A percentile compares a stretch with the other conserved stretches of the same genome.
These are phyloP conservation scores for Andrena bicolor DNA, from an alignment of 2,888 invertebrate genomes.

Conservation along the genomic window DNA sequence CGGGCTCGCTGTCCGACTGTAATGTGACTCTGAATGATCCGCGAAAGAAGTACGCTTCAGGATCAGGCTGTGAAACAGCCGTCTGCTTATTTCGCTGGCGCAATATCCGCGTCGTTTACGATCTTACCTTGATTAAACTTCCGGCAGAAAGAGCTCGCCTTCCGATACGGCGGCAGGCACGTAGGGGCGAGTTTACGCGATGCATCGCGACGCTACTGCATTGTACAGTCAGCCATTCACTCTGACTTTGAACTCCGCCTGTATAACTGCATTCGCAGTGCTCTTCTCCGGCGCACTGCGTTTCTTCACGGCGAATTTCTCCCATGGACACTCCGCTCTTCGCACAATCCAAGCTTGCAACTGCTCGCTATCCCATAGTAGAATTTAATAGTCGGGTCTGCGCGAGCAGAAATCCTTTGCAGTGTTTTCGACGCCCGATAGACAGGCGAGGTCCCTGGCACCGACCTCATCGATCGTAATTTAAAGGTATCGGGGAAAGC, in stretches of 20 bases:
- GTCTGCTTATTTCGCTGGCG: not conserved
- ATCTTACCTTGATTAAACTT: slow-evolving; percentile 45
- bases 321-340: no score
- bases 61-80: not conserved
- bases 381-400: no score
- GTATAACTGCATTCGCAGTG: no score
- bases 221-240: no score
- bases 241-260: no score
- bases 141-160: not conserved
- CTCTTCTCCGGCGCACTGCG: no score
- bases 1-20: not conserved
- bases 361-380: no score
- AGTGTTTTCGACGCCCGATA: not conserved
- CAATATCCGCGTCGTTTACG: slow-evolving; percentile 17
- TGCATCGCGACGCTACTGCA: not conserved
- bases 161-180: not conserved
- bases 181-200: not conserved
- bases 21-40: not conserved
- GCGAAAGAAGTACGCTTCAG: slow-evolving; percentile 22
- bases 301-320: no score
- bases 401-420: no score
- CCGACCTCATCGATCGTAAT: not conserved
- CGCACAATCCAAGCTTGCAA: no score
- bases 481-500: not conserved
- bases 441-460: not conserved